Conservation (phyloP, 2,888 invertebrate species). For the Heliconius erato region DNA sequence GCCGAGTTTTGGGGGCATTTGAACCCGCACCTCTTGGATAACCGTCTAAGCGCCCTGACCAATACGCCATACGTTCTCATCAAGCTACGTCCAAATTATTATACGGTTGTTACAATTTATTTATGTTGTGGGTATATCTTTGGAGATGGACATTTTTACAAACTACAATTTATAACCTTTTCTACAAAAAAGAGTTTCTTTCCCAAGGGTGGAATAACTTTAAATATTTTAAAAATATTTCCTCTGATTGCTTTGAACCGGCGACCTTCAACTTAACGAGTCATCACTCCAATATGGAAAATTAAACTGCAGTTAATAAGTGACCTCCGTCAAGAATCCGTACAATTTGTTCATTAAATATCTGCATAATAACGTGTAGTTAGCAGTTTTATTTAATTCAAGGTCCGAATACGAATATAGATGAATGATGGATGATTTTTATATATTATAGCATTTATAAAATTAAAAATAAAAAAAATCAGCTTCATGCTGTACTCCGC, state of each 20-base stretch:
- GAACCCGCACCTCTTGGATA: too few species aligned
- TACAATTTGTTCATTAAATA: slow-evolving; percentile 11
- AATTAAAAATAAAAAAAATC: too few species aligned
- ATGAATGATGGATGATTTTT: not conserved
- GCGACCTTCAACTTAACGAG: not conserved
- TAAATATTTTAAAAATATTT: not conserved
- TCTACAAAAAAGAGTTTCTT: too few species aligned
- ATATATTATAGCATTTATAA: too few species aligned
- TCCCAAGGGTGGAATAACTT: too few species aligned
- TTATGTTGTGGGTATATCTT: not conserved
- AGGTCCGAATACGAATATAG: not conserved
- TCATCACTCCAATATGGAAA: slow-evolving; percentile 15
- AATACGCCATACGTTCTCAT: too few species aligned
- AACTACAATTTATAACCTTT: too few species aligned
- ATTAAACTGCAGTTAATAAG: slow-evolving; percentile 18
- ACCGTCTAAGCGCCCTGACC: too few species aligned
- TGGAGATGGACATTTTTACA: not conserved
- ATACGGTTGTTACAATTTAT: too few species aligned
- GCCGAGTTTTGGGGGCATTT: too few species aligned
- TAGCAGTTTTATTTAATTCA: not conserved
- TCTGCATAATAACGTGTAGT: slow-evolving; percentile 14
- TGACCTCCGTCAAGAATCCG: slow-evolving; percentile 7
- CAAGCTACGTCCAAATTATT: too few species aligned
- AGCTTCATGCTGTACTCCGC: too few species aligned
- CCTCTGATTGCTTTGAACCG: not conserved